Evolutionary conservation across 2,797 vertebrate genomes (phyloP), one percentile per base, ranked within the genome.

Genomic region (Notoglanidium macrostoma): DNA sequence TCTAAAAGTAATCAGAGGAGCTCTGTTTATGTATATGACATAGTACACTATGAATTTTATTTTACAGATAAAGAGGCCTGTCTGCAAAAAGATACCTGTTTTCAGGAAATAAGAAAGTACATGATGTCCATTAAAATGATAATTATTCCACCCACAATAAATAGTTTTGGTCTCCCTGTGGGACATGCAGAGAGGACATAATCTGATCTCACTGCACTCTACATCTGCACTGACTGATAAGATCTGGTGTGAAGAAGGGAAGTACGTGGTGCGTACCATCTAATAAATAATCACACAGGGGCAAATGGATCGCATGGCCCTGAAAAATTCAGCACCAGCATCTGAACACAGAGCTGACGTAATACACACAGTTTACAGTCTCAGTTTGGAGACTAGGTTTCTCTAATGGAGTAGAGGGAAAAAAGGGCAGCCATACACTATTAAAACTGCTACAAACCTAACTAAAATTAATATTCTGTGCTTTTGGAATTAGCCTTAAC

Each of bases 301-400:
- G 90, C 70, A 88, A 85, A 87, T 85, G 78, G 91, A 94, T 96
- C 94, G 86, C 93, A 94, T 94, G 90, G 84, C 94, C 90, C 86
- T 95, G 88, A 95, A 95, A 95, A 92, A 96, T 96, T 96, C 91
- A 95, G 91, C 92, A 95, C 85, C 90, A 92, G 88, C 29, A 89
- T 93, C 93, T 89, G 23, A 87, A 83, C 83, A 68, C 85, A 87
- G 84, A 87, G 77, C 88, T 88, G 59, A 83, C 23, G 70, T 72
- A 79, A 74, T 63, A 63, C 29, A 17, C 68, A 23, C 44, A 15
- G 55, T 61, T 80, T 63, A 80, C 32, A 61, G 35, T 8, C 78
- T n/a, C 5, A 63, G 57, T 32, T 35, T 68, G 46, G 14, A 49
- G 26, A 65, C 79, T 29, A 19, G 61, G n/a, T 61, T 29, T 57